A percentile compares a stretch with the other conserved stretches of the same genome.
Conservation (phyloP, 1,140 invertebrate species). For the Drosophila chauvacae region DNA sequence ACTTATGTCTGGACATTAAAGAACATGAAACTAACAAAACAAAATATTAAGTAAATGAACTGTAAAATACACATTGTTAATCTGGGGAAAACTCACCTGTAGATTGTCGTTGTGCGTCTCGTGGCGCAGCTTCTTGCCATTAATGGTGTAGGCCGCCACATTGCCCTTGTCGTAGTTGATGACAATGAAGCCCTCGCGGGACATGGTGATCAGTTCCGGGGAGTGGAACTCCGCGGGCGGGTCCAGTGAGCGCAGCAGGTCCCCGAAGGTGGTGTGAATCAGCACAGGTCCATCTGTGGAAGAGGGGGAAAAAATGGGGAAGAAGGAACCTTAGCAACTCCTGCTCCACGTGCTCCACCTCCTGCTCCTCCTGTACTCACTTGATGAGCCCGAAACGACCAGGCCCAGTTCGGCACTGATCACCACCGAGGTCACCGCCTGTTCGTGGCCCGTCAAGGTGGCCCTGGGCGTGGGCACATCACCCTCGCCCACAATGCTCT, state of each 20-base stretch:
- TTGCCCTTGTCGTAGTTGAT: constrained; percentile 96
- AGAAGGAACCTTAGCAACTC: neutral
- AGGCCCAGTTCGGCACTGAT: constrained; percentile 99
- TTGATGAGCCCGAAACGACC: constrained; percentile 96
- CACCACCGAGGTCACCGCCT: constrained; percentile 96
- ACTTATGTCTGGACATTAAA: neutral
- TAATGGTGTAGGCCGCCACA: constrained; percentile 96
- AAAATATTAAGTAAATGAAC: neutral
- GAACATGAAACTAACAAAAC: neutral
- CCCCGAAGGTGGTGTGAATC: constrained; percentile 99
- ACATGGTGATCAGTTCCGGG: constrained; percentile 96
- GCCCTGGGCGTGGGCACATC: constrained; percentile 97
- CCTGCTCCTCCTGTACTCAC: constrained; percentile 84
- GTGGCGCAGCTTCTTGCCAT: constrained; percentile 93
- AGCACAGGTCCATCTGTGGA: constrained; percentile 95
- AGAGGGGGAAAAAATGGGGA: no score
- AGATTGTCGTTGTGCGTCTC: constrained; percentile 97
- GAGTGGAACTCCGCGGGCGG: constrained; percentile 91
- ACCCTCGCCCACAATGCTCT: constrained; percentile 98
- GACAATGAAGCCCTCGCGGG: constrained; percentile 97
- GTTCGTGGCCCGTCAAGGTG: constrained; percentile 98
- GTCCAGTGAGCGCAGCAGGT: constrained; percentile 96
- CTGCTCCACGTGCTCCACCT: no score
- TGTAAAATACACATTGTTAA: neutral
- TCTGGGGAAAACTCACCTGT: constrained; percentile 88